Evolutionary conservation across 2,888 invertebrate species (phyloP).

Genomic region (Oscheius onirici): DNA sequence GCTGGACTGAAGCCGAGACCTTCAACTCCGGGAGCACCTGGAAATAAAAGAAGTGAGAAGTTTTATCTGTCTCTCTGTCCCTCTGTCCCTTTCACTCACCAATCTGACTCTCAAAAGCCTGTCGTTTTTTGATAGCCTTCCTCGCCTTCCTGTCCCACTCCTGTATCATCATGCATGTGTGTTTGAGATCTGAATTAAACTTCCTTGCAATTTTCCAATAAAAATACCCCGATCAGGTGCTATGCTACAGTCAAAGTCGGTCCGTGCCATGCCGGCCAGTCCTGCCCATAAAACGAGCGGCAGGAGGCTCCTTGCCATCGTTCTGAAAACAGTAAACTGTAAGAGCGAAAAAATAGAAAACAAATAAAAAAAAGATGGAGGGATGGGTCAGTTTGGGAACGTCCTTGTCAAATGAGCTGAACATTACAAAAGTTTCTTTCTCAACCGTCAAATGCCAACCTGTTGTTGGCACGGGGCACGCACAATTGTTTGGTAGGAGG

Average conservation of each 20-base stretch:
- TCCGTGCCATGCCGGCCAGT: conserved; percentile 2
- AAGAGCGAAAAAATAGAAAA: neutral
- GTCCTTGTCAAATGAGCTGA: conserved; percentile 14
- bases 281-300: conserved; percentile 24
- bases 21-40: conserved; percentile 50
- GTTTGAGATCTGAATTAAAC: conserved; percentile 46
- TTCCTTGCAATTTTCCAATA: neutral
- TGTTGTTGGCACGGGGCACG: neutral
- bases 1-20: conserved; percentile 56
- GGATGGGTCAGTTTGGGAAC: neutral
- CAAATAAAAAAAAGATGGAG: neutral
- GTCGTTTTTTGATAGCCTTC: conserved; percentile 55
- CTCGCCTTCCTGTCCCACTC: conserved; percentile 56
- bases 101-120: conserved; percentile 47
- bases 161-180: conserved; percentile 58
- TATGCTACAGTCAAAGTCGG: conserved; percentile 38
- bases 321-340: neutral
- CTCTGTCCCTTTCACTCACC: conserved; percentile 30
- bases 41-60: neutral
- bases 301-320: conserved; percentile 18
- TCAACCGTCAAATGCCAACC: no score
- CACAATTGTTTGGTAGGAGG: neutral
- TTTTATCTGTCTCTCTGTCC: neutral
- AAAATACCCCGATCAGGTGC: conserved; percentile 40
- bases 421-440: conserved; percentile 12